Base-by-base conservation (phyloP, 2,113 vertebrate species). In the Lamprologus lemairii region DNA sequence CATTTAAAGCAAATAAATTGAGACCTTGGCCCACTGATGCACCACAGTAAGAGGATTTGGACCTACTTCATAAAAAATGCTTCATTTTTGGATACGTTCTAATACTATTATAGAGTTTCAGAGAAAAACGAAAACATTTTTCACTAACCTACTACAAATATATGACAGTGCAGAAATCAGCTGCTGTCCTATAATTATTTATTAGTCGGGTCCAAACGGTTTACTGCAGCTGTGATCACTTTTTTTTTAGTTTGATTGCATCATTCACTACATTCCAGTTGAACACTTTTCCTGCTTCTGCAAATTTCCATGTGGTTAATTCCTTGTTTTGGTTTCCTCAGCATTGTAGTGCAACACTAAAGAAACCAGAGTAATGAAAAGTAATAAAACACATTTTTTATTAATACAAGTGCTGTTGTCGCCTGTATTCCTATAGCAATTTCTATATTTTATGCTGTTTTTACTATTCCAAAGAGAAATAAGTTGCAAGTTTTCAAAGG, bases 31-130 rank as follows among this genome's bases (percentile, higher is more conserved):
- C n/a, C 13, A 45, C 9, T 73, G 40, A 73, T 45, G 7, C 0
- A 45, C 8, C 68, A 26, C 68, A 45, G 21, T 45, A 26, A 45
- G 12, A 45, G 13, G 37, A 73, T 42, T 45, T 42, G 21, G 37
- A 45, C 37, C 21, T 45, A 23, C 13, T 26, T 16, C 3, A 21
- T 68, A 6, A 71, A 68, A 21, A 37, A 65, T 12, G 3, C 6
- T 12, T 65, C 11, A 37, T 37, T 14, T 68, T n/a, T 37, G 10
- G 63, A 2, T 0, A 0, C 3, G 12, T 40, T 3, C 63, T 71
- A 40, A 71, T 23, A 71, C 12, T 68, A 35, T 40, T 21, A 40
- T 21, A 37, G 35, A 2, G 37, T 23, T 9, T 9, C 7, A 68
- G 11, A 3, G n/a, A 73, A 37, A 23, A 42, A 23, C 3, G 37